Base-by-base conservation (phyloP, 2,888 invertebrate genomes). In the Folsomia manolachei region DNA sequence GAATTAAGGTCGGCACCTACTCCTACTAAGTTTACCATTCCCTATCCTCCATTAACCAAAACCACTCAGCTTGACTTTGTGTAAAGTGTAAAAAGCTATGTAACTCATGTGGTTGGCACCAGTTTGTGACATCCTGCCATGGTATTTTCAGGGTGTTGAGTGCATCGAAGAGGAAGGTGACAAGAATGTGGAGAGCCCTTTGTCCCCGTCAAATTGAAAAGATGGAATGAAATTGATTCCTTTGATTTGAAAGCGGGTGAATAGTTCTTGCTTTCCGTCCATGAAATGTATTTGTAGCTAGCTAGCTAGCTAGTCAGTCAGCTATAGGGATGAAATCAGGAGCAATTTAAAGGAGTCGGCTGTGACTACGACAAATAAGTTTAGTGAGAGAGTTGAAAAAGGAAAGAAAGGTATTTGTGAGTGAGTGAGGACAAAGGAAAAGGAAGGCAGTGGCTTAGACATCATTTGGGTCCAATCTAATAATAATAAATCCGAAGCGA, bases 401-500 rank as follows among this genome's bases (percentile, higher is more conserved):
- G 24, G 60, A 11, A 25, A 27, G 56, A 26, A 67, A 67, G 67
- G 67, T 24, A 67, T 67, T 67, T 66, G 66, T 27, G 21, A 19
- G 66, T 51, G 21, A 60, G 27, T 27, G n/a, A n/a, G 65, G 26
- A 24, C 60, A 70, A 70, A 39, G 7, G 14, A 70, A 63, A 70
- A 71, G 75, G 75, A 71, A 75, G 75, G 77, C 76, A 78, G 78
- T 76, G 78, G 75, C 78, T 75, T 75, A 72, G 75, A 67, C 71
- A 75, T 75, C 76, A 77, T 78, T 78, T 74, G 72, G 74, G 69
- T 76, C 79, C 78, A 79, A 79, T 79, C 76, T 78, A 77, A 78
- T 76, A n/a, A n/a, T n/a, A 77, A 80, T 80, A 76, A 66, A 77
- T 77, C 73, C 74, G 74, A 78, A 76, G 80, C 71, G 75, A 78